Base-by-base conservation (phyloP, 37 sponge, comb jelly and placozoan species). In the Halisarca cf. caerulea region DNA sequence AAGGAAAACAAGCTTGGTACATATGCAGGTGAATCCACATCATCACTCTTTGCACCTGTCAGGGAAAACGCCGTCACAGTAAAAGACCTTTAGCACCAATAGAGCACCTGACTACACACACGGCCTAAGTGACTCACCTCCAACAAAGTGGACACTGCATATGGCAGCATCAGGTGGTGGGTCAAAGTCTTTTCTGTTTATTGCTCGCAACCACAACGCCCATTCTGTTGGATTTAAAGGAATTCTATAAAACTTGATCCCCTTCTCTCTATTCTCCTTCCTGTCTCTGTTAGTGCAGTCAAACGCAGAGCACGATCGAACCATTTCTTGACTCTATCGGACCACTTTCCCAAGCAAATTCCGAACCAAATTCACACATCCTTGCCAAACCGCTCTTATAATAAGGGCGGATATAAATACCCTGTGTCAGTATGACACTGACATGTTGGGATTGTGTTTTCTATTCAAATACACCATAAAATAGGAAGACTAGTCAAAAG, bases 61-160 rank as follows among this genome's bases (percentile, higher is more conserved):
- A 32, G 2, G n/a, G n/a, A n/a, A n/a, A n/a, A n/a, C n/a, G n/a
- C n/a, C n/a, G n/a, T n/a, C n/a, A n/a, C n/a, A n/a, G n/a, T n/a
- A n/a, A n/a, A n/a, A n/a, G n/a, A n/a, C n/a, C n/a, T n/a, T n/a
- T n/a, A n/a, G n/a, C n/a, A n/a, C n/a, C n/a, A n/a, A n/a, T n/a
- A n/a, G n/a, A n/a, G n/a, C n/a, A n/a, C n/a, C n/a, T n/a, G n/a
- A n/a, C n/a, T n/a, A n/a, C n/a, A n/a, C n/a, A n/a, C n/a, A n/a
- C n/a, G n/a, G n/a, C 23, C 27, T 36, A 38, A 21, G 21, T 71
- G 44, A 69, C 71, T 44, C 51, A 72, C 57, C 57, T 55, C 79
- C 54, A 47, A 78, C 79, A 36, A 78, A 78, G 43, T 78, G 79
- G 33, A 44, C 79, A 36, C 79, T 78, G 32, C 79, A 78, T 6